These are phyloP conservation scores for Drosophila biarmipes DNA, from an alignment of 1,140 invertebrate species.

Conservation along the genomic window DNA sequence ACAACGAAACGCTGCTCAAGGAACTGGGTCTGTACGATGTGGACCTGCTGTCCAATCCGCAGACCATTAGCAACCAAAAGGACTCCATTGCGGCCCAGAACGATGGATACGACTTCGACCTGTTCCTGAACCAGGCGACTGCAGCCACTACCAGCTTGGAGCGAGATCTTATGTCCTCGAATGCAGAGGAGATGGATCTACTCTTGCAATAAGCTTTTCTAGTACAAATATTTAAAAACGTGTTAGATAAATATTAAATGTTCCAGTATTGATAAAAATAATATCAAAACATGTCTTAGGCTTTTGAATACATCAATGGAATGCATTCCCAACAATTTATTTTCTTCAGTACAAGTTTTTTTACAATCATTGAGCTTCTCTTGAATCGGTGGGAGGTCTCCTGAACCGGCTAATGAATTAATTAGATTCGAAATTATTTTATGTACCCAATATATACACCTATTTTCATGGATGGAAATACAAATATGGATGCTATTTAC, in stretches of 20 bases:
- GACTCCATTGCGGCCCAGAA: constrained; percentile 73
- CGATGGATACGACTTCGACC: constrained; percentile 75
- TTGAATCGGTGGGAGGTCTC: no score
- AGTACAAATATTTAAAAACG: constrained; percentile 25
- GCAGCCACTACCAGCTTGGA: constrained; percentile 62
- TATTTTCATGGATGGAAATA: no score
- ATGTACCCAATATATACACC: no score
- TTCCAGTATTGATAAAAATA: background rate
- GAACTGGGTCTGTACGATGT: constrained; percentile 76
- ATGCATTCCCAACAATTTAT: background rate
- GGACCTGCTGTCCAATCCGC: constrained; percentile 71
- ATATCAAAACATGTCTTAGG: background rate
- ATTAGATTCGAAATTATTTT: no score
- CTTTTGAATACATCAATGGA: background rate
- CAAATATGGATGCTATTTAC: no score
- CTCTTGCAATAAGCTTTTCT: constrained; percentile 60
- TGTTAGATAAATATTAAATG: constrained; percentile 5
- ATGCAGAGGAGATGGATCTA: constrained; percentile 75
- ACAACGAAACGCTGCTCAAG: constrained; percentile 71
- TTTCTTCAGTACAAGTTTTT: background rate
- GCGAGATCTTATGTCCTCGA: constrained; percentile 73
- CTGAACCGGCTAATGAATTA: no score
- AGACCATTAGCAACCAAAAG: constrained; percentile 76
- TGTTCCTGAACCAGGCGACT: constrained; percentile 73
- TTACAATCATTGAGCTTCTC: no score